Evolutionary conservation across 2,888 invertebrate species (phyloP), one percentile per base, ranked within the genome.

Genomic region (Polydrusus tereticollis): DNA sequence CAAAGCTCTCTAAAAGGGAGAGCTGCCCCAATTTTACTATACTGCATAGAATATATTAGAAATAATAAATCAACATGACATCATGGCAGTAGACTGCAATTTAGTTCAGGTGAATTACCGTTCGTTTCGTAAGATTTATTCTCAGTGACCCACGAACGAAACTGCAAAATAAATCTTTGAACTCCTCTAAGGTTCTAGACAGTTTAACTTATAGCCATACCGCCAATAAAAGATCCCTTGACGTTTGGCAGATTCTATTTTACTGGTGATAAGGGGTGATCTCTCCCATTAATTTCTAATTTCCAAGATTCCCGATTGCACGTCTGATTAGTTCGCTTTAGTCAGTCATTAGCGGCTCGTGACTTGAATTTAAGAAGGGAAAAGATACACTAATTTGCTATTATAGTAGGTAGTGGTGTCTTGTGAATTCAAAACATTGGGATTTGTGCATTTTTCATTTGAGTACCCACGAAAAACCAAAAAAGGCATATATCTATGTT

Each of bases 231-330:
- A 20, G 20, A 45, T 20, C 4, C 20, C 10, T 18, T 18, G 20
- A 7, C 45, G 45, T 20, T 20, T 45, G 45, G 45, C 45, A 45
- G 45, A 20, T 45, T 45, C 20, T 45, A 45, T 45, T 45, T 45
- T 45, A 20, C 20, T 20, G 20, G 20, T 45, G 45, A 45, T 45
- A 45, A n/a, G 20, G 45, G 45, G 10, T n/a, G 45, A 45, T 20
- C 45, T 20, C 20, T 45, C 18, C 45, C 45, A 45, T 45, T 45
- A 45, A 45, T 45, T 45, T 45, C 45, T 45, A 18, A 45, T 45
- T 45, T 20, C 7, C 45, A 45, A 45, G 45, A 20, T 20, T 45
- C 20, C 16, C 43, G 18, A 18, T 10, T 10, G 7, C 45, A 45
- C 8, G 7, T 1, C 20, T 7, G 45, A 5, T 45, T 33, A 2